These are phyloP conservation scores for Coelopa frigida DNA, from an alignment of 1,140 invertebrate genomes.

Conservation along the genomic window DNA sequence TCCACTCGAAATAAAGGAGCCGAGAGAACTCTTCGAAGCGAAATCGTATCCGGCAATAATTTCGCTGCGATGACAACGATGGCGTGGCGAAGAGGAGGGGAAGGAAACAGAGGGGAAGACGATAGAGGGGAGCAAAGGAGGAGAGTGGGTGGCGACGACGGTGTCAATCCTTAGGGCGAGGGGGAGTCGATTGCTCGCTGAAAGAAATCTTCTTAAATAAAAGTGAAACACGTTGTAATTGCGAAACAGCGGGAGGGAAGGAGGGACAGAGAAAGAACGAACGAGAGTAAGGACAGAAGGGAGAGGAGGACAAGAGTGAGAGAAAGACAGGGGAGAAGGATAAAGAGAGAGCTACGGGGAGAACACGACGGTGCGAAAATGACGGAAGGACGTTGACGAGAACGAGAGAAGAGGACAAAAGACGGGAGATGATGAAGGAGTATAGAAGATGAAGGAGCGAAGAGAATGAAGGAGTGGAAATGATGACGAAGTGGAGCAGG, in stretches of 20 bases:
- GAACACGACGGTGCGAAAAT: background rate
- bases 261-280: no score
- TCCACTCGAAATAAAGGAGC: background rate
- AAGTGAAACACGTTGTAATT: no score
- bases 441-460: background rate
- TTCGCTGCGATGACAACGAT: background rate
- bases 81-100: slow-evolving; percentile 2
- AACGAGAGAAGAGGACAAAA: background rate
- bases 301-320: background rate
- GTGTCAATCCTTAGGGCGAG: no score
- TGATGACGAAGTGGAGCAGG: no score
- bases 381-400: background rate
- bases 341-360: background rate
- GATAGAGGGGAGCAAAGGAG: background rate
- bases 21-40: slow-evolving; percentile 4
- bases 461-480: background rate
- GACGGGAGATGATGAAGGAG: background rate
- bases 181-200: no score
- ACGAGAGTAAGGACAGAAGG: background rate
- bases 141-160: background rate
- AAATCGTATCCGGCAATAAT: slow-evolving; percentile 10
- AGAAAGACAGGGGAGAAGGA: background rate
- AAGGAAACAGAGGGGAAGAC: background rate
- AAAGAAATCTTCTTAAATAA: no score
- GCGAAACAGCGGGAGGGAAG: no score